Conservation (phyloP, 2,888 invertebrate genomes). For the Dryadula phaetusa region DNA sequence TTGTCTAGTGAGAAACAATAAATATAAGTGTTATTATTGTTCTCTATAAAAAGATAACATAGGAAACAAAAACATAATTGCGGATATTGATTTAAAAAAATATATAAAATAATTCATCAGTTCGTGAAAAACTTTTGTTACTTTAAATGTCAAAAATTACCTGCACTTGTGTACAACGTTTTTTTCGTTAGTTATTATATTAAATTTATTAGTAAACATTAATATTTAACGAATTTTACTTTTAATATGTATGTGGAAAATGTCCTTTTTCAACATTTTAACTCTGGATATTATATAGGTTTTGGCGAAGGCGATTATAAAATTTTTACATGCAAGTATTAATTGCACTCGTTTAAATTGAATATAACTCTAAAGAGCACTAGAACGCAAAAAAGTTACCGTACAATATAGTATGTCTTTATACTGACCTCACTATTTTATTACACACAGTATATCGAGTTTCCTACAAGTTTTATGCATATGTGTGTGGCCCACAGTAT, state of each 20-base stretch:
- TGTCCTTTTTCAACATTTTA: not conserved
- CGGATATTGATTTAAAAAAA: too few relatives aligned
- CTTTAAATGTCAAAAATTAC: too few relatives aligned
- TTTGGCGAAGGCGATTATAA: not conserved
- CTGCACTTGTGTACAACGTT: not conserved
- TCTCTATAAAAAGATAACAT: too few relatives aligned
- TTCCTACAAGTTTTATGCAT: constrained; percentile 15
- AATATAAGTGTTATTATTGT: too few relatives aligned
- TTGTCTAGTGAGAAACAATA: not conserved
- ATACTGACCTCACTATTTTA: constrained; percentile 23
- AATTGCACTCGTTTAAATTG: not conserved
- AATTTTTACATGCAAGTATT: not conserved
- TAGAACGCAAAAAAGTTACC: not conserved
- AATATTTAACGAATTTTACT: not conserved
- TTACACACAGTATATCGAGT: constrained; percentile 20
- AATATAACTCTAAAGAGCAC: not conserved
- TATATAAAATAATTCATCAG: too few relatives aligned
- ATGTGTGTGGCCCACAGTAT: constrained; percentile 28
- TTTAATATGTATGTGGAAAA: not conserved
- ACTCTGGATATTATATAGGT: not conserved
- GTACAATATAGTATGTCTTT: not conserved
- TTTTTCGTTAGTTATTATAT: not conserved
- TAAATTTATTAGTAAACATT: not conserved
- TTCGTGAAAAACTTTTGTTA: too few relatives aligned
- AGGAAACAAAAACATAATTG: too few relatives aligned